Percentiles rank a stretch among this genome's conserved stretches.
Conservation (phyloP, 2,113 vertebrate genomes). For the Mohoua ochrocephala region DNA sequence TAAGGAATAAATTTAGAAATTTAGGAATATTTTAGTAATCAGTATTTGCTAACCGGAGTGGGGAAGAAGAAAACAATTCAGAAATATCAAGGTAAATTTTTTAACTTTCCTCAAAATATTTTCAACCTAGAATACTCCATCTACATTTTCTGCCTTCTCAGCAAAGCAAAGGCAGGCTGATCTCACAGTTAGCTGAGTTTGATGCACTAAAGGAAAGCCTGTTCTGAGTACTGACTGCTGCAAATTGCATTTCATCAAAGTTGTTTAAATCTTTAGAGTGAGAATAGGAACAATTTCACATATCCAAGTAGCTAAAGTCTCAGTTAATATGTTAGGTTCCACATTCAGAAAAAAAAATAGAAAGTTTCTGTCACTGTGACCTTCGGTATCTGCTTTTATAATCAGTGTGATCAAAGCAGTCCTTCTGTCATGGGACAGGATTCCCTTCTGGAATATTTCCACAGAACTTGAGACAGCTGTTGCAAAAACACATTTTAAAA, state of each 20-base stretch:
- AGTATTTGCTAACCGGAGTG: not conserved
- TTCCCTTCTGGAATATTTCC: constrained; percentile 57
- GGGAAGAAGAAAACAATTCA: not conserved
- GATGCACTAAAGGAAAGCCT: not conserved
- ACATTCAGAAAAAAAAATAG: constrained; percentile 14
- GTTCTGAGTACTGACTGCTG: not conserved
- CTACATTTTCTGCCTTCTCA: not conserved
- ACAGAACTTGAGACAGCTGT: constrained; percentile 48
- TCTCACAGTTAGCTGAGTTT: not conserved
- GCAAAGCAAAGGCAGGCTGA: not conserved
- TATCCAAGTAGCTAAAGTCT: not conserved
- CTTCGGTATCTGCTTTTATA: constrained; percentile 45
- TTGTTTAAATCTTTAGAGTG: not conserved
- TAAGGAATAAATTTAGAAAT: no score
- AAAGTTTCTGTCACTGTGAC: constrained; percentile 18
- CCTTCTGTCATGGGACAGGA: constrained; percentile 5
- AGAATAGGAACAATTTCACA: not conserved
- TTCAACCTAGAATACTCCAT: not conserved
- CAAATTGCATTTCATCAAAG: not conserved
- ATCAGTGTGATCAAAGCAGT: constrained; percentile 56
- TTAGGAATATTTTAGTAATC: not conserved
- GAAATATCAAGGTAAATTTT: not conserved
- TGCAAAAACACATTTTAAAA: constrained; percentile 34
- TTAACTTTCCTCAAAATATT: not conserved
- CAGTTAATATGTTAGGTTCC: not conserved